These are phyloP conservation scores for Alaudala cheleensis DNA, from an alignment of 2,113 vertebrate genomes.

Conservation along the genomic window DNA sequence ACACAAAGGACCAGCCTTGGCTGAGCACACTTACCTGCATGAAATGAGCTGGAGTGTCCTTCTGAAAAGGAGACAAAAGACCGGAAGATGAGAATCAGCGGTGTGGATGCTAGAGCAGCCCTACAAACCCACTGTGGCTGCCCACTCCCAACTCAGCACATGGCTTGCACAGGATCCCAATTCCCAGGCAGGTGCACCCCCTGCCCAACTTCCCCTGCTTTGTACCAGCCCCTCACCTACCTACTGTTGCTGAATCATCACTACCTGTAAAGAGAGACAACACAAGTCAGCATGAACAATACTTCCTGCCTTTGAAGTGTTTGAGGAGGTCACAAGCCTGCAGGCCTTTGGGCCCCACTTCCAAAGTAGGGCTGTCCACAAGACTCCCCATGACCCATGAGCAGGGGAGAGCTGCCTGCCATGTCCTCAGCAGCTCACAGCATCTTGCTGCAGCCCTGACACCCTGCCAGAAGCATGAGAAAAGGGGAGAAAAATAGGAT, in stretches of 20 bases:
- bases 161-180: rapidly evolving
- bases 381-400: not conserved
- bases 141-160: rapidly evolving
- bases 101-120: not conserved
- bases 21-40: not conserved
- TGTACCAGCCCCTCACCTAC: not conserved
- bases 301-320: too few species aligned
- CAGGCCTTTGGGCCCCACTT: rapidly evolving
- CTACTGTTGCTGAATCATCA: not conserved
- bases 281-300: too few species aligned
- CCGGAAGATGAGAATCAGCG: not conserved
- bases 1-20: rapidly evolving
- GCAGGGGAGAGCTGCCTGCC: not conserved
- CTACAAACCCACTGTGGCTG: not conserved
- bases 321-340: not conserved
- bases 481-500: not conserved
- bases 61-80: not conserved
- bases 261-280: not conserved
- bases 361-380: not conserved
- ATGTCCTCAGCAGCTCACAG: not conserved
- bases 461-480: not conserved
- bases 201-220: rapidly evolving
- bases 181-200: not conserved
- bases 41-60: slow-evolving; percentile 18
- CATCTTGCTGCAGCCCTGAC: not conserved